Evolutionary conservation across 2,888 invertebrate species (phyloP).

Genomic region (Eledona agricola): DNA sequence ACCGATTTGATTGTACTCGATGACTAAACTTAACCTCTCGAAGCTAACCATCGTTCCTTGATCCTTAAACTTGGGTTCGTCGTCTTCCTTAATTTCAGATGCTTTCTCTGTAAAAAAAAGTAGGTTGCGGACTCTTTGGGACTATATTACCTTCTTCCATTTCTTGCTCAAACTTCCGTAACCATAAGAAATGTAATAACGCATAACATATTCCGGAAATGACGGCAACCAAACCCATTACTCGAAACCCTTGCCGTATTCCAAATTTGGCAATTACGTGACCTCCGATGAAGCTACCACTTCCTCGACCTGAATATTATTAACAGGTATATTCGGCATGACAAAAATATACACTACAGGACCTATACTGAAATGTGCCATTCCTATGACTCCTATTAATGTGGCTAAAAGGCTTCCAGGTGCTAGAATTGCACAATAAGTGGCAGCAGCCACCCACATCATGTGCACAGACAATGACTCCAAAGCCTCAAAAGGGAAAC

Average conservation of each 20-base stretch:
- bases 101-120: too few relatives aligned
- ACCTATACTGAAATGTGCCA: slow-evolving; percentile 90
- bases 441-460: slow-evolving; percentile 92
- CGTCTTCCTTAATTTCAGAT: slow-evolving; percentile 55
- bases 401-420: slow-evolving; percentile 86
- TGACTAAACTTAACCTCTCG: slow-evolving; percentile 77
- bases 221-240: slow-evolving; percentile 80
- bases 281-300: slow-evolving; percentile 83
- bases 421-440: slow-evolving; percentile 84
- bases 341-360: slow-evolving; percentile 36
- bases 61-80: slow-evolving; percentile 72
- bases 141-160: slow-evolving; percentile 34
- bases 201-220: slow-evolving; percentile 77
- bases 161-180: slow-evolving; percentile 66
- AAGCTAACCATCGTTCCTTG: slow-evolving; percentile 76
- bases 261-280: slow-evolving; percentile 78
- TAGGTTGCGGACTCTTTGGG: too few relatives aligned
- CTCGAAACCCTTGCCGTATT: slow-evolving; percentile 79
- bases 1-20: slow-evolving; percentile 79
- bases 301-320: slow-evolving; percentile 75
- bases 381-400: slow-evolving; percentile 85
- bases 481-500: slow-evolving; percentile 87
- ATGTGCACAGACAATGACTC: slow-evolving; percentile 86
- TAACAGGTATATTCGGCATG: slow-evolving; percentile 3
- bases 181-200: slow-evolving; percentile 75